Evolutionary conservation across 2,113 vertebrate species (phyloP), one percentile per base, ranked within the genome.

Genomic region (Poeciliopsis occidentalis): DNA sequence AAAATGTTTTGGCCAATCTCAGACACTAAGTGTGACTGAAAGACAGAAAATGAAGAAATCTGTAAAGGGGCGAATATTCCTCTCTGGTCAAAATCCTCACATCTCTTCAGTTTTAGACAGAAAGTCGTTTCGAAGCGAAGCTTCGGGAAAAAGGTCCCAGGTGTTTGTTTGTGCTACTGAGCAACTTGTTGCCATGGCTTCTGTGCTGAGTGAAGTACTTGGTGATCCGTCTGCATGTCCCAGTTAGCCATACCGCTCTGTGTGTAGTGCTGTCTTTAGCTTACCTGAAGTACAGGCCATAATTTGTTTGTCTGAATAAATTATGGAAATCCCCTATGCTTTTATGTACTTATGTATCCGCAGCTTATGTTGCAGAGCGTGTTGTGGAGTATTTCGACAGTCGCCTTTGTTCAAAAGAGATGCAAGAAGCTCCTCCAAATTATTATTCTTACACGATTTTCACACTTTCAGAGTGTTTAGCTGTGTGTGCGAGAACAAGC

Each of bases 251-350:
- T 82, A 79, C 61, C 82, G 26, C 32, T 79, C 7, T 84, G 73
- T 85, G 79, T 88, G 61, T 73, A 74, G 57, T 70, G 64, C 71
- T 79, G 83, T 91, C 66, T 67, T 80, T 60, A 71, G 69, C 81
- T 75, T 62, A 74, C 27, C 60, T 65, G 24, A 79, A 82, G 72
- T 51, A 69, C 71, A 75, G 44, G 60, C 85, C 90, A 90, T 92
- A 85, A 90, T 93, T 91, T 92, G 83, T 92, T 88, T 41, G 24
- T 51, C 19, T n/a, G 64, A 85, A 91, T 85, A 39, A 90, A 90
- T 92, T 85, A 92, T 91, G 90, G 84, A 12, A 75, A 62, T 64
- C 19, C 67, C 26, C 47, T 64, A 41, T 31, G 47, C 60, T 69
- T 69, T 76, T 61, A 6, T 37, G 37, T 72, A 44, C 30, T 1